These are phyloP conservation scores for Euura lappo DNA, from an alignment of 1,140 invertebrate species.

Conservation along the genomic window DNA sequence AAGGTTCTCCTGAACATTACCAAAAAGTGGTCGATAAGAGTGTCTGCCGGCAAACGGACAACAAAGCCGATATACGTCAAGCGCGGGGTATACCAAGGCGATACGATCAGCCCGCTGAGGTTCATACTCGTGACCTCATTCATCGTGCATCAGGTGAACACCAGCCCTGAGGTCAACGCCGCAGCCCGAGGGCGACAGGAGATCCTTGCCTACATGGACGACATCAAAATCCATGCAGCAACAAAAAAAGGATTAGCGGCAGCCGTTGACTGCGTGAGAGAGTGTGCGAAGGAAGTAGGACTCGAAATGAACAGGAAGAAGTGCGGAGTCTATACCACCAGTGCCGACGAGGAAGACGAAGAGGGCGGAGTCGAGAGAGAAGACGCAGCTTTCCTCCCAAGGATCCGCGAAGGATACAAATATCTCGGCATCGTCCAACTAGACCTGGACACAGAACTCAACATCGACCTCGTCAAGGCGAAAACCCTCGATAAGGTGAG, in stretches of 20 bases:
- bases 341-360: slow-evolving; percentile 8
- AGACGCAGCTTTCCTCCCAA: slow-evolving; percentile 22
- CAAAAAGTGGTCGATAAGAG: slow-evolving; percentile 24
- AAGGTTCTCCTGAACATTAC: slow-evolving; percentile 23
- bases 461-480: slow-evolving; percentile 21
- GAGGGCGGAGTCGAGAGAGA: no score
- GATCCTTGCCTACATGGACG: no score
- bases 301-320: slow-evolving; percentile 28
- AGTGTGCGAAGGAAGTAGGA: slow-evolving; percentile 23
- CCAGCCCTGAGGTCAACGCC: no score
- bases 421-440: no score
- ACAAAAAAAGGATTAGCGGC: slow-evolving; percentile 18
- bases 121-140: no score
- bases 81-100: no score
- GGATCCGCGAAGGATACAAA: no score
- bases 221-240: slow-evolving; percentile 22
- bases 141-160: no score
- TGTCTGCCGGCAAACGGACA: no score
- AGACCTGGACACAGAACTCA: slow-evolving; percentile 22
- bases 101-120: no score
- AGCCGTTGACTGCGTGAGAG: not conserved
- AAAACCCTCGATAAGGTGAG: slow-evolving; percentile 18
- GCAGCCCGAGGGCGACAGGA: no score
- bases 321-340: slow-evolving; percentile 25
- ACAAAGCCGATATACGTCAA: no score